Base-by-base conservation (phyloP, 2,797 vertebrate genomes). In the Naso thynnoides region DNA sequence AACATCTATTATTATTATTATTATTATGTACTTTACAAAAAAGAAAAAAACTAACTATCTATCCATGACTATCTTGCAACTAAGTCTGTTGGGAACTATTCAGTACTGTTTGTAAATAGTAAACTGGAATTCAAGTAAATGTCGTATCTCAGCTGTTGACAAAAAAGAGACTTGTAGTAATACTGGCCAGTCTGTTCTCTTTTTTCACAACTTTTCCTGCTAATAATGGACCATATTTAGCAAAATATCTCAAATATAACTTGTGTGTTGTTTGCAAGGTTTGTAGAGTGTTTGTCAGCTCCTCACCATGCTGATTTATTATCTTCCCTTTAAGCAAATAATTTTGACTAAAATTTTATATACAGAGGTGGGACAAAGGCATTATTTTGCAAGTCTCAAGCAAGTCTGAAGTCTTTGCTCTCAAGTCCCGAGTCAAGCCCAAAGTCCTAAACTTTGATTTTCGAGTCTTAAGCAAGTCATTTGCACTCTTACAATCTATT, bases 71-170 rank as follows among this genome's bases (percentile, higher is more conserved):
- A n/a, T n/a, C n/a, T n/a, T n/a, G n/a, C n/a, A n/a, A n/a, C n/a
- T n/a, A n/a, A n/a, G 13, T 36, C 3, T 36, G 33, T 11, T 36
- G 9, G 1, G 2, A n/a, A 36, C 33, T 36, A 13, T 36, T 41
- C 31, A 24, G n/a, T 31, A 16, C 0, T 53, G 29, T 49, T 38
- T 5, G 15, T 15, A 3, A 24, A 13, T 45, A 54, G 13, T 2
- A 31, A 60, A 69, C 8, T 6, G 14, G 21, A 24, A 54, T 60
- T 15, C 27, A 60, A 56, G 21, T 33, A n/a, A n/a, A 39, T 47
- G 31, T 23, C 19, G 42, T 4, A 16, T 36, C 27, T 49, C 29
- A 16, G 26, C 19, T 36, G 26, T 57, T 57, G 45, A 23, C 47
- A 15, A 11, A 15, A 48, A 5, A 48, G 21, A 48, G 45, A 21